phyloP scores from a whole-genome alignment of 2,888 invertebrate genomes.

The Eupelmus urozonus region DNA sequence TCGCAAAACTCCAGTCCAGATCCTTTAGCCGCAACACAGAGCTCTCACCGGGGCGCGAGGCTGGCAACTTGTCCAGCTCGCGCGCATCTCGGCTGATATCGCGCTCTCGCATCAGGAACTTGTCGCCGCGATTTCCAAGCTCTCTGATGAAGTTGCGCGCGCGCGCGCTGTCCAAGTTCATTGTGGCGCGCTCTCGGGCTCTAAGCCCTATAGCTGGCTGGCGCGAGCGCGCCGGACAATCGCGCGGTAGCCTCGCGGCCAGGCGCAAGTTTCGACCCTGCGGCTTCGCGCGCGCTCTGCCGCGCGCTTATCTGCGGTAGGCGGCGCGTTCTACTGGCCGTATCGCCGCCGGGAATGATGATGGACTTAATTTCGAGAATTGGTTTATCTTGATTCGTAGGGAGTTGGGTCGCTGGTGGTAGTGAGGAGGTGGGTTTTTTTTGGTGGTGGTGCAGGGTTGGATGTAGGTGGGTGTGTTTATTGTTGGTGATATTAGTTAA shows the following conservation, averaged over 20 bases:
- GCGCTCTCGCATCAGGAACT: no score
- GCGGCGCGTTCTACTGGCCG: background rate
- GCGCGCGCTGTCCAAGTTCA: background rate
- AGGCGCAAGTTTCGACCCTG: constrained; percentile 20
- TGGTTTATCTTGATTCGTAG: constrained; percentile 34
- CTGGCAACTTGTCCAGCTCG: background rate
- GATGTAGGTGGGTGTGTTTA: background rate
- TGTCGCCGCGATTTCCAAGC: background rate
- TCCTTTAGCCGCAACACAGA: no score
- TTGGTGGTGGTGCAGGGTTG: no score
- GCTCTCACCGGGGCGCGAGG: background rate
- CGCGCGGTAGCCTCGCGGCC: background rate
- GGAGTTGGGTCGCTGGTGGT: no score
- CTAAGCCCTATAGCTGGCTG: no score
- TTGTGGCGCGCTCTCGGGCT: no score
- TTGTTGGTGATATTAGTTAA: constrained; percentile 1
- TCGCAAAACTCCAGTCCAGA: no score
- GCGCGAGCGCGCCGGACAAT: background rate
- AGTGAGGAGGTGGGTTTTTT: no score
- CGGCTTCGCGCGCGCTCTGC: background rate
- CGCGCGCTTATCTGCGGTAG: background rate
- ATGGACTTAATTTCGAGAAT: constrained; percentile 43
- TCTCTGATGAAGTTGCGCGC: constrained; percentile 21
- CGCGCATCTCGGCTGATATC: background rate
- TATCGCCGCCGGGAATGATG: constrained; percentile 1